Conservation (phyloP, 2,797 vertebrate species). For the Peromyscus nudipes region DNA sequence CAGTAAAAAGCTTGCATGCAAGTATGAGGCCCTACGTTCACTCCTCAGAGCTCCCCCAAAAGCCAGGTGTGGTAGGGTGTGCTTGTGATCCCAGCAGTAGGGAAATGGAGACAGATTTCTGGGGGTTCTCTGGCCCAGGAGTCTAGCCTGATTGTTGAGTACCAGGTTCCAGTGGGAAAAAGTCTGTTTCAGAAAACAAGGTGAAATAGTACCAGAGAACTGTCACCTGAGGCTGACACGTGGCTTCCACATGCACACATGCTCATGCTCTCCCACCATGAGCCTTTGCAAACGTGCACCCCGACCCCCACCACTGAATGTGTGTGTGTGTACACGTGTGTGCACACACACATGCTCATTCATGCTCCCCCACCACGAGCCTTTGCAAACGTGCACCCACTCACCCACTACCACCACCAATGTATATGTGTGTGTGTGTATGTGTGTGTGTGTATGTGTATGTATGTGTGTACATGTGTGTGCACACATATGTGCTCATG, state of each 20-base stretch:
- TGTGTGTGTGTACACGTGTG: neutral
- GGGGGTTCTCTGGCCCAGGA: neutral
- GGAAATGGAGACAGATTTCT: neutral
- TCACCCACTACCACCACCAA: no score
- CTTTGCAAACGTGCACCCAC: neutral
- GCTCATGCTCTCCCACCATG: neutral
- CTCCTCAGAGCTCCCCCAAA: neutral
- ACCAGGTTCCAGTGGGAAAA: neutral
- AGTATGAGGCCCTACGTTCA: neutral
- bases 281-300: neutral
- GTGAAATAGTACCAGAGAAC: neutral
- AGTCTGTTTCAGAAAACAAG: neutral
- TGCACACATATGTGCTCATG: neutral
- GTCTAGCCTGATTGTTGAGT: neutral
- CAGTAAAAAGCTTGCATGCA: neutral
- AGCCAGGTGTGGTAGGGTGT: neutral
- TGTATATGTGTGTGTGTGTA: no score
- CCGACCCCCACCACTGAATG: neutral
- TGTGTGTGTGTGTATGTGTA: no score
- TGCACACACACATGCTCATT: neutral
- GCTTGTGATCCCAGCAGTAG: neutral
- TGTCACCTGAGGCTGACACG: neutral
- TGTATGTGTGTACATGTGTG: no score
- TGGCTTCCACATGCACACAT: neutral
- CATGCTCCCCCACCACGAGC: no score